A percentile compares a stretch with the other conserved stretches of the same genome.
phyloP scores from a whole-genome alignment of 2,888 invertebrate species.

The Erebia epiphron region DNA sequence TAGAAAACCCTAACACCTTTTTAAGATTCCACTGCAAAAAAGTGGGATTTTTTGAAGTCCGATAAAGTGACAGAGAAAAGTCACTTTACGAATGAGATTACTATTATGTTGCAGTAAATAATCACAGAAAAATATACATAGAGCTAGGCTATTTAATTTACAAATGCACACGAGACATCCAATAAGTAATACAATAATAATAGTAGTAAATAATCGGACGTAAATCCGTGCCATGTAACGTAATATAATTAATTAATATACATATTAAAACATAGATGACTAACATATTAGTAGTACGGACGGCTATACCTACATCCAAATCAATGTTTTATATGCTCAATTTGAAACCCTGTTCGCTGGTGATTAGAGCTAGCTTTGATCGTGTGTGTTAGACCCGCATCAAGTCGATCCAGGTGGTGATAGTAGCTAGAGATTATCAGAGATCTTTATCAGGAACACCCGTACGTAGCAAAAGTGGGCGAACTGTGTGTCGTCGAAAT shows the following conservation, averaged over 20 bases:
- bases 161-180: not conserved
- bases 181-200: no score
- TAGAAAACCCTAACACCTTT: no score
- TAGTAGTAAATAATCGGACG: no score
- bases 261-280: slow-evolving; percentile 23
- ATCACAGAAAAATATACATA: no score
- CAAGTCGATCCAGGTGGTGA: slow-evolving; percentile 73
- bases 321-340: not conserved
- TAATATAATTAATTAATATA: slow-evolving; percentile 16
- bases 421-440: slow-evolving; percentile 65
- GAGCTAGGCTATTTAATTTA: no score
- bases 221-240: not conserved
- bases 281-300: slow-evolving; percentile 18
- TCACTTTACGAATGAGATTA: no score
- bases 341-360: slow-evolving; percentile 5
- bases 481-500: slow-evolving; percentile 35
- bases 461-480: slow-evolving; percentile 51
- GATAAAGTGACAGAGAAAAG: no score
- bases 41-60: no score
- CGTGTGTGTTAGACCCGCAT: slow-evolving; percentile 62
- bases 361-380: not conserved
- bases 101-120: no score
- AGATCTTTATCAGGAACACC: slow-evolving; percentile 73
- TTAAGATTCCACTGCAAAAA: no score
- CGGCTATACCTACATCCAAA: not conserved